Evolutionary conservation across 2,797 vertebrate genomes (phyloP), one percentile per base, ranked within the genome.

Genomic region (Margarornis squamiger): DNA sequence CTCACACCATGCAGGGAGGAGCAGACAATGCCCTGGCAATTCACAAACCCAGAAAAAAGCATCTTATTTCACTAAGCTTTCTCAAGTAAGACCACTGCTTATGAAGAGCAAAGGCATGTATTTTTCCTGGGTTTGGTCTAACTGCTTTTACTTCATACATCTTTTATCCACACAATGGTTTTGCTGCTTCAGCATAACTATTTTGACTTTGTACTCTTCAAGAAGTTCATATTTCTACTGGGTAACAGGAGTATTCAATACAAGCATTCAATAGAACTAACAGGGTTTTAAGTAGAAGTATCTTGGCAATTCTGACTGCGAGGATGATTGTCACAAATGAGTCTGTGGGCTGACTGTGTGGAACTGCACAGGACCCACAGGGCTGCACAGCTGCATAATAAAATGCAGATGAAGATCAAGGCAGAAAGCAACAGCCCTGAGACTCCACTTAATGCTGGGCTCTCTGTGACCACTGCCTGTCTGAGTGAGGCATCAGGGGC

Each of bases 21-120:
- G 79, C 89, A 38, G 68, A 95, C 91, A 96, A 93, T 88, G 57
- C 65, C 72, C 87, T 90, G 87, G 80, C 83, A 94, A 62, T 11
- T 39, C 86, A 67, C 48, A 88, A 81, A 86, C 32, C 19, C 88
- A 75, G 54, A 73, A 84, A 84, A 90, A 88, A 27, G 23, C 16
- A 16, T 77, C 65, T 83, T 26, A 36, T 67, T 74, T 62, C 66
- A 72, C 43, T 15, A 63, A 94, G 86, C 58, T 84, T 92, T 45
- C 83, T 73, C 80, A 90, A 55, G 79, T 15, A 67, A 67, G 83
- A 88, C 23, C 58, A 7, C 79, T 94, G 68, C 67, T 78, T 76
- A 86, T 2, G 0, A 83, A 75, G 21, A 88, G 68, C 55, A 45
- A 58, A 90, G 76, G 48, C 82, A 88, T 29, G 83, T 20, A 34